Base-by-base conservation (phyloP, 2,797 vertebrate genomes). In the Myiotriccus ornatus region DNA sequence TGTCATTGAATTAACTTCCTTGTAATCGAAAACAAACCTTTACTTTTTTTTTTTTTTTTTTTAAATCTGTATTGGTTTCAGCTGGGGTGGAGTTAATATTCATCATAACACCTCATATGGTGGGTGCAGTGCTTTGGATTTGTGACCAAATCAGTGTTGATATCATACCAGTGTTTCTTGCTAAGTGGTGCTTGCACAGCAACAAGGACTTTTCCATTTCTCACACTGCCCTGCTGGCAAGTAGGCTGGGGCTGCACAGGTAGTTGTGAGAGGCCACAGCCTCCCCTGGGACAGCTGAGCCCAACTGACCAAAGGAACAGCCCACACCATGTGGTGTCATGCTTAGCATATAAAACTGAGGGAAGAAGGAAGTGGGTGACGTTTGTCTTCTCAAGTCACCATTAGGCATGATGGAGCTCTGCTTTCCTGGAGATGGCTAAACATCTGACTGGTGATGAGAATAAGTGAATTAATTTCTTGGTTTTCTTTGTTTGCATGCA, bases 281-380 rank as follows among this genome's bases (percentile, higher is more conserved):
- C 12, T 34, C 22, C 16, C 16, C 32, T 14, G 15, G 24, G 16
- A 34, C 46, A 60, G 15, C 14, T 73, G 46, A 60, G 9, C n/a
- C 13, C 12, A 56, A 0, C 8, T 28, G 37, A 32, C 10, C 15
- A 73, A 53, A 73, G 18, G 30, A 11, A 59, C 22, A 37, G 25
- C 11, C 34, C 32, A 34, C 39, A 14, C 0, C 1, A 11, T 27
- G 24, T n/a, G 27, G 53, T 7, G 5, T 25, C 8, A 10, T 24
- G 34, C 2, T 75, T 14, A 65, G 20, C 34, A 43, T 44, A 35
- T 30, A 53, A 47, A 64, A n/a, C 32, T 53, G 32, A 6, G 6
- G n/a, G 11, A 43, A 73, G 55, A 43, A 84, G n/a, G 24, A 23
- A 14, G 3, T 34, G 28, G 35, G 17, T 34, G 7, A 15, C 0